Percentiles rank a stretch among this genome's conserved stretches.
These are phyloP conservation scores for Camponotus floridanus DNA, from an alignment of 1,140 invertebrate genomes.

Conservation along the genomic window DNA sequence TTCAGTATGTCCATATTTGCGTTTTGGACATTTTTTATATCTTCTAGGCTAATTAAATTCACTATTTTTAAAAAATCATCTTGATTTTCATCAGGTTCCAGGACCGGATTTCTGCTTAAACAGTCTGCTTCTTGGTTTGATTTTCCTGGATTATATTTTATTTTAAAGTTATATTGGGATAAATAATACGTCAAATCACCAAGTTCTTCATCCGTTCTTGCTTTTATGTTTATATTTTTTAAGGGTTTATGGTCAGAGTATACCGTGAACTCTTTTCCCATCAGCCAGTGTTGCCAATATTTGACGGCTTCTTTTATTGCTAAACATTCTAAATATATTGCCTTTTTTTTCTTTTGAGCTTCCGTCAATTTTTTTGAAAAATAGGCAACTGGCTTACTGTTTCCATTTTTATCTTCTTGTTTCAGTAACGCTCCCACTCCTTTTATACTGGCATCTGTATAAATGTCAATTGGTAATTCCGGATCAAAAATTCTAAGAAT, in stretches of 20 bases:
- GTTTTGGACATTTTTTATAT: neutral
- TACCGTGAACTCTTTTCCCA: neutral
- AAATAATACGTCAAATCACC: neutral
- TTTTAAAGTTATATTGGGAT: neutral
- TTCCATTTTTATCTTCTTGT: neutral
- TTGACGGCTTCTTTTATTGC: conserved; percentile 1
- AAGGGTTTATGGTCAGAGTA: neutral
- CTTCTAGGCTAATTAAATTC: neutral
- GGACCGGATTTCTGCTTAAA: neutral
- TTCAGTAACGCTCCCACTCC: neutral
- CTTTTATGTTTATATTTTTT: no score
- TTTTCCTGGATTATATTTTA: conserved; percentile 20
- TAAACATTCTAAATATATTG: neutral
- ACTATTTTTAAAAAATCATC: neutral
- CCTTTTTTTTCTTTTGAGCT: neutral
- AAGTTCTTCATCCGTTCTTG: no score
- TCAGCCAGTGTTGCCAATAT: conserved; percentile 13
- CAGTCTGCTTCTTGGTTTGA: neutral
- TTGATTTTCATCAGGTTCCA: neutral
- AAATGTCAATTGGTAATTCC: neutral
- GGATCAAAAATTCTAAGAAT: conserved; percentile 4
- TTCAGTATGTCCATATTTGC: neutral
- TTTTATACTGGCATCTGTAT: conserved; percentile 6
- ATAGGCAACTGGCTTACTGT: no score
- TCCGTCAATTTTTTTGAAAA: neutral